Evolutionary conservation across 2,888 invertebrate species (phyloP).

Genomic region (Suillia variegata): DNA sequence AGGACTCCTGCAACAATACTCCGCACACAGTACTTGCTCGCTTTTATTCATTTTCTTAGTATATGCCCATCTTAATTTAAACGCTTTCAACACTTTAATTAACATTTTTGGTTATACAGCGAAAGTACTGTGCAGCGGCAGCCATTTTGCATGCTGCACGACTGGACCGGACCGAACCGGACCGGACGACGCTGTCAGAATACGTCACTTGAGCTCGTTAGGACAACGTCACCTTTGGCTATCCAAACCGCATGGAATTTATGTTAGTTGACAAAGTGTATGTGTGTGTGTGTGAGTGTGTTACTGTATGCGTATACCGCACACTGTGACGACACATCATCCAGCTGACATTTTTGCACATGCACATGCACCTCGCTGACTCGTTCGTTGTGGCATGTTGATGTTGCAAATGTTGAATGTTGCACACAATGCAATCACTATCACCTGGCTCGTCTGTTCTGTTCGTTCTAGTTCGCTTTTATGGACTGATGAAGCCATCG

Average conservation of each 20-base stretch:
- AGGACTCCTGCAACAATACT: no score
- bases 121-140: no score
- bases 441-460: neutral
- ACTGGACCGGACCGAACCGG: neutral
- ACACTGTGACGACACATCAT: no score
- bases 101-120: no score
- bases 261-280: neutral
- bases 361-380: neutral
- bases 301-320: neutral
- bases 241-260: neutral
- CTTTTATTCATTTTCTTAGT: no score
- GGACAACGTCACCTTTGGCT: neutral
- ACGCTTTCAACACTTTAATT: no score
- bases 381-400: neutral
- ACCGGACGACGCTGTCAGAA: neutral
- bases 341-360: neutral
- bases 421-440: neutral
- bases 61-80: no score
- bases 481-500: constrained; percentile 1
- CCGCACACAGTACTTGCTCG: no score
- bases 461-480: neutral
- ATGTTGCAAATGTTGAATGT: no score
- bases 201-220: constrained; percentile 3
- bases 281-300: neutral
- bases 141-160: neutral